Evolutionary conservation across 1,140 invertebrate species (phyloP).

Genomic region (Drosophila ogumai): DNA sequence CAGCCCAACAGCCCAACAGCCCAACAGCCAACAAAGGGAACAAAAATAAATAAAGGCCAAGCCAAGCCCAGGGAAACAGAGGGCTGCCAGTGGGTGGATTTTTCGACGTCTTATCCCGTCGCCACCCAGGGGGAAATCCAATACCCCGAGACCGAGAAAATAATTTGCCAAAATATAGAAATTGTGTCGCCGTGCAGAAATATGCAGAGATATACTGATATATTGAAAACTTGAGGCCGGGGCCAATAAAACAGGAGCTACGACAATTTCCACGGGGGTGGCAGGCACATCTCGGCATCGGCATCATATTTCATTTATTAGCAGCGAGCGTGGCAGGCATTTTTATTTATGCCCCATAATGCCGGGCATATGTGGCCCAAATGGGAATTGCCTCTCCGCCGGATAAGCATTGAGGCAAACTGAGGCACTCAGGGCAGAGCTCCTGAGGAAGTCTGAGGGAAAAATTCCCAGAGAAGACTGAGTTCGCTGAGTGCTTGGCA

Average conservation of each 20-base stretch:
- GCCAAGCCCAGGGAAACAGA: conserved; percentile 2
- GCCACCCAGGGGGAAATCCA: conserved; percentile 56
- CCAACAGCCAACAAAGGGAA: background rate
- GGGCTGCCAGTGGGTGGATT: conserved; percentile 30
- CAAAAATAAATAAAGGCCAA: conserved; percentile 3
- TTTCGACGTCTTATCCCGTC: background rate
- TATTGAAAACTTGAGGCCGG: conserved; percentile 61
- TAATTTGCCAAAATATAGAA: conserved; percentile 84
- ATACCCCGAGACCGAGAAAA: conserved; percentile 70
- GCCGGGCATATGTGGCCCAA: conserved; percentile 82
- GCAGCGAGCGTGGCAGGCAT: conserved; percentile 68
- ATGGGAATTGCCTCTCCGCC: conserved; percentile 68
- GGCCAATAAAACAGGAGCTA: conserved; percentile 74
- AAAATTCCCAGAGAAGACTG: background rate
- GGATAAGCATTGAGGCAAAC: conserved; percentile 37
- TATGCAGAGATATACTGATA: conserved; percentile 24
- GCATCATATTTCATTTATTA: conserved; percentile 85
- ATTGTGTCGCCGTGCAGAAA: conserved; percentile 70
- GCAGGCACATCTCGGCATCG: conserved; percentile 17
- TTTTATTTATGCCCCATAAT: conserved; percentile 80
- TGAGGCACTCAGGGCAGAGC: conserved; percentile 24
- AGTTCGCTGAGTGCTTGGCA: conserved; percentile 54
- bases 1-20: conserved; percentile 20
- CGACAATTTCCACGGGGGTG: conserved; percentile 58
- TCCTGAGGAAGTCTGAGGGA: background rate